These are phyloP conservation scores for Azemiops feae DNA, from an alignment of 2,113 vertebrate species.

Conservation along the genomic window DNA sequence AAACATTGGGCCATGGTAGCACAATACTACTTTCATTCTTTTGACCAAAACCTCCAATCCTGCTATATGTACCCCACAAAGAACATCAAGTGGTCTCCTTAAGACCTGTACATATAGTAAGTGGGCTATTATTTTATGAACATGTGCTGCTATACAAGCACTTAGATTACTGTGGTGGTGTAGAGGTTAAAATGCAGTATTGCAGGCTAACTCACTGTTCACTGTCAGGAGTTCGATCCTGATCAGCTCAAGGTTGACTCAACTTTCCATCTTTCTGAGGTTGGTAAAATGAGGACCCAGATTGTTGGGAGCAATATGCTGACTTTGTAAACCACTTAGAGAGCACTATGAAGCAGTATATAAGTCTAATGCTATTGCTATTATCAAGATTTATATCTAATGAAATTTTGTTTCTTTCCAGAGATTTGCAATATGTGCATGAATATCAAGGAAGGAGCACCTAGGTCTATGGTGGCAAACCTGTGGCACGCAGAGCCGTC, in stretches of 20 bases:
- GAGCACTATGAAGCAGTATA: background rate
- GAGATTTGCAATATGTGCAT: background rate
- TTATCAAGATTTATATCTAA: background rate
- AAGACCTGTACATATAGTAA: background rate
- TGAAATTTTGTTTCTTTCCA: background rate
- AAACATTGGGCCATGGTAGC: background rate
- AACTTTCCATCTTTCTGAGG: too few species aligned
- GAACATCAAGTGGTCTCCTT: background rate
- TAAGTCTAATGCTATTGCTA: background rate
- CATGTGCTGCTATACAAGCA: background rate
- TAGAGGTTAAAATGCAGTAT: too few species aligned
- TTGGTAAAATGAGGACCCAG: too few species aligned
- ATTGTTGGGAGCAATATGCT: background rate
- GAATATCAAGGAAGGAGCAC: background rate
- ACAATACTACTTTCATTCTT: background rate
- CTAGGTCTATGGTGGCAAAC: too few species aligned
- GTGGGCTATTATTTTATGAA: background rate
- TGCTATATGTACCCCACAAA: background rate
- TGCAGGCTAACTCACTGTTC: too few species aligned
- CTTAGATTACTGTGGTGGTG: background rate
- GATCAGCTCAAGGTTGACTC: too few species aligned
- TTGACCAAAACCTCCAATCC: background rate
- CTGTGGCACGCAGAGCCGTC: too few species aligned
- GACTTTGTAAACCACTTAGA: background rate
- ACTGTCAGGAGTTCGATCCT: too few species aligned